Evolutionary conservation across 2,797 vertebrate species (phyloP).

Genomic region (Squalus acanthias): DNA sequence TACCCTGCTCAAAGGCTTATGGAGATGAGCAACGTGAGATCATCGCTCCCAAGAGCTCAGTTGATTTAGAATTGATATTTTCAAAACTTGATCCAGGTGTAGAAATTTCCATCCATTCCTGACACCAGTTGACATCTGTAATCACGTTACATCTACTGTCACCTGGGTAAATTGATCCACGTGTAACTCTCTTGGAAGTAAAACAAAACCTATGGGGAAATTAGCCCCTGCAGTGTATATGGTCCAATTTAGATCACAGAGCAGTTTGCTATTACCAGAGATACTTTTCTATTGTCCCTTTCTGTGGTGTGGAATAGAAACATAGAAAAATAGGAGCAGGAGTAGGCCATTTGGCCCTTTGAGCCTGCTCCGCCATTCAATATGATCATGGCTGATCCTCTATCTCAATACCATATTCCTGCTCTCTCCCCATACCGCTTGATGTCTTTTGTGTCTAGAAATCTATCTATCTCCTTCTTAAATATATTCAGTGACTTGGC

Average conservation of each 20-base stretch:
- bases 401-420: too few species aligned
- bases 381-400: too few species aligned
- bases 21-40: background rate
- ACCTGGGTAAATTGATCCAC: background rate
- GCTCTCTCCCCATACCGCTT: too few species aligned
- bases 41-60: background rate
- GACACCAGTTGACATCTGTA: background rate
- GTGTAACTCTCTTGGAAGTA: background rate
- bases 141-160: background rate
- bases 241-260: background rate
- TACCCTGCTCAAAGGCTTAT: background rate
- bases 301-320: background rate
- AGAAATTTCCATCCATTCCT: background rate
- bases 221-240: background rate
- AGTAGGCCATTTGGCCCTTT: too few species aligned
- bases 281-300: background rate
- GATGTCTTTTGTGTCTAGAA: too few species aligned
- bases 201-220: background rate
- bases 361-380: too few species aligned
- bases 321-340: too few species aligned
- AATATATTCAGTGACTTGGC: too few species aligned
- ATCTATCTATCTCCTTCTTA: too few species aligned
- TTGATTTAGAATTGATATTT: background rate
- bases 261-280: background rate
- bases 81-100: background rate